Evolutionary conservation across 2,888 invertebrate species (phyloP), one percentile per base, ranked within the genome.

Genomic region (Drosophila flavopinicola): DNA sequence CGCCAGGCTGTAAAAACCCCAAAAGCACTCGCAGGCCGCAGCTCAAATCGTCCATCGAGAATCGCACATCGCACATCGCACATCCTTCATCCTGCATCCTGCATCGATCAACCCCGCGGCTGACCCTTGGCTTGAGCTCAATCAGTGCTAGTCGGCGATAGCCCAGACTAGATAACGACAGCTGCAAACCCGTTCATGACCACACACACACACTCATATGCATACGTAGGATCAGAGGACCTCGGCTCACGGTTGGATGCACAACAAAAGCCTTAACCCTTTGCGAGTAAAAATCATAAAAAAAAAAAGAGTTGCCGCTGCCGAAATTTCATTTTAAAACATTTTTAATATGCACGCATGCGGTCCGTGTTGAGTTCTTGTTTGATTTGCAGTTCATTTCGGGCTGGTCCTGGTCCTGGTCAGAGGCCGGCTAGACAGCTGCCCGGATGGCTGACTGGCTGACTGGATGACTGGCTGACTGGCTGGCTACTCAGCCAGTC

Each of bases 271-370:
- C 70, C 69, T 60, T 79, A 83, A 79, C 79, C 79, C 83, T 79
- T 79, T 70, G 4, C 41, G n/a, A 38, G 25, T n/a, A n/a, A n/a
- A n/a, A n/a, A n/a, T n/a, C n/a, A n/a, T 25, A 30, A 17, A 17
- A 38, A 48, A 52, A 60, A 53, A 61, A 37, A 13, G 33, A 70
- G 38, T 58, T 49, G 53, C 47, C 42, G 52, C 44, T 33, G 37
- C 41, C 66, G 44, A 71, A 78, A 71, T 51, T 68, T 69, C 72
- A 60, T 65, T 73, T 65, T 51, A 73, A 79, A 83, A 78, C 76
- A 80, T 83, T 80, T 80, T 80, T 83, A 80, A 83, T 80, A 80
- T 80, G 80, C 80, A 80, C 83, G 83, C 83, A 83, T 75, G 73
- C 53, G 64, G 80, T 47, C 56, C 78, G 54, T 45, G 61, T 57